These are phyloP conservation scores for Gymnobelideus leadbeateri DNA, from an alignment of 2,113 vertebrate genomes.

Conservation along the genomic window DNA sequence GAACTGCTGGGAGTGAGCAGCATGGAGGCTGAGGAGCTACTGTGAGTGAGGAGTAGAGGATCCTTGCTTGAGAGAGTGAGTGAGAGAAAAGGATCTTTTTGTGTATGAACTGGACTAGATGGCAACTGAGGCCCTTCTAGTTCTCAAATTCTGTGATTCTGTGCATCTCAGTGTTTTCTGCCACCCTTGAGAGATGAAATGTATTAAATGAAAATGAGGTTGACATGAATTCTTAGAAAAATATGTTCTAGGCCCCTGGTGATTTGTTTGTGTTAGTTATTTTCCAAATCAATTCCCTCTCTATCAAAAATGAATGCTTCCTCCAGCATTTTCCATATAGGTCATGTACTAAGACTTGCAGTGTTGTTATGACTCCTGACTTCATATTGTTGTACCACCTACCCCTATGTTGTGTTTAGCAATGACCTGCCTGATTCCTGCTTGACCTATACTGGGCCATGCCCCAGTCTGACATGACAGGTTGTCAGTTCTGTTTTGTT, in stretches of 20 bases:
- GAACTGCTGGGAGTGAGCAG: too few species aligned
- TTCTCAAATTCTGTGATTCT: not conserved
- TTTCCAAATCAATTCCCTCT: not conserved
- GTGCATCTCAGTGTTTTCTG: not conserved
- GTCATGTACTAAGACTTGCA: constrained; percentile 18
- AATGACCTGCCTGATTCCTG: constrained; percentile 53
- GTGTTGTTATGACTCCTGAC: constrained; percentile 42
- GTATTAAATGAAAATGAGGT: not conserved
- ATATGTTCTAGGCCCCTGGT: fast-evolving
- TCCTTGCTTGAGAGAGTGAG: too few species aligned
- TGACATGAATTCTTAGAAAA: not conserved
- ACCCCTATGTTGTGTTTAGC: constrained; percentile 20
- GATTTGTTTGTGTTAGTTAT: not conserved
- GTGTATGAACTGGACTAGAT: not conserved
- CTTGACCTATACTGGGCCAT: constrained; percentile 37
- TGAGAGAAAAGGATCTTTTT: too few species aligned
- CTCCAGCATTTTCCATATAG: not conserved
- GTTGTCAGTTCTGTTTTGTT: constrained; percentile 33
- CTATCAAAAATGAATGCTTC: not conserved
- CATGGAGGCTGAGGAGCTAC: too few species aligned
- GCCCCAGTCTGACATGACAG: constrained; percentile 41
- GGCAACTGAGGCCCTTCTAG: not conserved
- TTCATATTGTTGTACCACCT: constrained; percentile 37
- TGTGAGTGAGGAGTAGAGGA: too few species aligned
- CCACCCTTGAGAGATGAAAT: not conserved